These are phyloP conservation scores for Myrmecobius fasciatus DNA, from an alignment of 2,113 vertebrate species.

Conservation along the genomic window DNA sequence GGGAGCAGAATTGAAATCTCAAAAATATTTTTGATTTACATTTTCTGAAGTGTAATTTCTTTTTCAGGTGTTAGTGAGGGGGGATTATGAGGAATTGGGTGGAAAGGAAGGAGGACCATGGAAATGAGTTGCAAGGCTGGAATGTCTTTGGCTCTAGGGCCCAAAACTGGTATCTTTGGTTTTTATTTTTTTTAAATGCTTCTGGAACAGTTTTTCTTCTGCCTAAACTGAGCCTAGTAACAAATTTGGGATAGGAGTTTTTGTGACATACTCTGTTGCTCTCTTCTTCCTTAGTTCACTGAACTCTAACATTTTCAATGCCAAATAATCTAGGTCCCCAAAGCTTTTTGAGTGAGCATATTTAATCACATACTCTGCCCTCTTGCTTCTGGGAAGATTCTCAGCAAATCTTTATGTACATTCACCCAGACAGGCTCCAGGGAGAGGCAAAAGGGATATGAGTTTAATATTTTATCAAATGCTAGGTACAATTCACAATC, in stretches of 20 bases:
- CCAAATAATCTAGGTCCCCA: background rate
- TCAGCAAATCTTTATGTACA: background rate
- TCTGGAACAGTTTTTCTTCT: background rate
- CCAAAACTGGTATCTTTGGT: background rate
- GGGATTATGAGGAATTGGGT: background rate
- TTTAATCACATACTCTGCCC: rapidly evolving
- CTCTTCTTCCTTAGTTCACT: background rate
- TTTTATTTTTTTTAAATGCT: background rate
- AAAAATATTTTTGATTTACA: background rate
- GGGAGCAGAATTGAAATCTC: background rate
- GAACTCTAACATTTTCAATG: background rate
- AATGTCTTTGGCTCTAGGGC: background rate
- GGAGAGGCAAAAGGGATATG: background rate
- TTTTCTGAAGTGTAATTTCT: background rate
- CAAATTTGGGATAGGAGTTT: background rate
- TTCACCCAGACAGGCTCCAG: background rate
- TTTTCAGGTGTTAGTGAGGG: background rate
- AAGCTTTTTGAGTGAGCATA: background rate
- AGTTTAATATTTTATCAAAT: slow-evolving; percentile 15
- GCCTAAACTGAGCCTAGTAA: background rate
- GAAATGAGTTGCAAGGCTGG: background rate
- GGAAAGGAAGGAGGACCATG: background rate
- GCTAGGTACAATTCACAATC: background rate
- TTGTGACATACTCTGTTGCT: background rate
- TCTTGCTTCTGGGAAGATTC: rapidly evolving